These are phyloP conservation scores for Halichoerus grypus DNA, from an alignment of 2,113 vertebrate genomes.

Conservation along the genomic window DNA sequence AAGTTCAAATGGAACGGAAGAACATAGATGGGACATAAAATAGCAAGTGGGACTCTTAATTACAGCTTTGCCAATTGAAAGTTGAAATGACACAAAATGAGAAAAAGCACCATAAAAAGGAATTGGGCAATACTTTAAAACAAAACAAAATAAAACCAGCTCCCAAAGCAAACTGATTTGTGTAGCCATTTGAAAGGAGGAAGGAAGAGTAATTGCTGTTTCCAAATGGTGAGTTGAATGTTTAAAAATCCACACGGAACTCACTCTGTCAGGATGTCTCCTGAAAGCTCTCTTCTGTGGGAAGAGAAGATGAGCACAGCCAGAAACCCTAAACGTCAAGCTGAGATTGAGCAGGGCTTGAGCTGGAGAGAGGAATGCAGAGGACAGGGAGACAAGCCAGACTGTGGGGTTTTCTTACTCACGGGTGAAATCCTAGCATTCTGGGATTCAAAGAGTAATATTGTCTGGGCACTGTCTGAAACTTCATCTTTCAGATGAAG, in stretches of 20 bases:
- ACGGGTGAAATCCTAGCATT: background rate
- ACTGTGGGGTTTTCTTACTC: constrained; percentile 6
- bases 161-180: background rate
- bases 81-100: constrained; percentile 56
- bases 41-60: constrained; percentile 56
- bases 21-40: constrained; percentile 19
- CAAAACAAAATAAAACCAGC: background rate
- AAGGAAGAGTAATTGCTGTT: background rate
- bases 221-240: background rate
- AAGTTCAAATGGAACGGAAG: constrained; percentile 41
- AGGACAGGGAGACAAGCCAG: background rate
- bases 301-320: background rate
- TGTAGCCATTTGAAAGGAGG: constrained; percentile 47
- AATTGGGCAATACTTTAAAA: constrained; percentile 30
- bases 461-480: background rate
- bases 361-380: background rate
- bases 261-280: background rate
- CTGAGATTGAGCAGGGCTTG: constrained; percentile 11
- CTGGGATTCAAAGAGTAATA: background rate
- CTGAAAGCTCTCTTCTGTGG: background rate
- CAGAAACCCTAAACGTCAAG: constrained; percentile 36
- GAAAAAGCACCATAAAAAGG: constrained; percentile 49
- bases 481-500: background rate
- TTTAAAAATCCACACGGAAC: background rate
- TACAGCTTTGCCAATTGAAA: constrained; percentile 51